Evolutionary conservation across 1,140 invertebrate genomes (phyloP), one percentile per base, ranked within the genome.

Genomic region (Papilio dardanus): DNA sequence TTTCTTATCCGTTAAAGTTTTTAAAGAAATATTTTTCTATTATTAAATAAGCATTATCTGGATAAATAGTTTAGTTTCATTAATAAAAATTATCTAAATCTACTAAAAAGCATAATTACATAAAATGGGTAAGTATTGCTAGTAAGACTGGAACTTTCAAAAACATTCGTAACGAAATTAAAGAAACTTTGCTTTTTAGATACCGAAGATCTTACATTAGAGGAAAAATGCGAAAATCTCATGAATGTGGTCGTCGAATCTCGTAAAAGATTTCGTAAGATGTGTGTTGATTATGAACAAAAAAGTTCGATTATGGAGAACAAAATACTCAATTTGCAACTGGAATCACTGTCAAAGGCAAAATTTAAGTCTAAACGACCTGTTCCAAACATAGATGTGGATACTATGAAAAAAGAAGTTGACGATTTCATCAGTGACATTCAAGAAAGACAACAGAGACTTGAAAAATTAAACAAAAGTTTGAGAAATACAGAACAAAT

Each of bases 221-320:
- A 86, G 76, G 84, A 87, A 6, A 87, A 91, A 84, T 91, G 88
- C 46, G 91, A 92, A 71, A 83, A 89, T 71, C 73, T 91, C 4
- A 90, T 92, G 89, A 89, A 86, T 21, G 74, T 88, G 14, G 89
- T 92, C 0, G 89, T 91, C 0, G 91, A 91, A 77, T 88, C 87
- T 14, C 76, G 91, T 16, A 91, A 91, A 80, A 74, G 78, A n/a
- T 91, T 87, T 66, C 87, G 91, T 0, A 89, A 88, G 77, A 87
- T 88, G 78, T 91, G 88, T 19, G 69, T 86, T 0, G 89, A 91
- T 1, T 92, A 92, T 37, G 79, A 90, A 58, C 81, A 85, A n/a
- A 92, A 91, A 79, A 83, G 77, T 5, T 81, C 84, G 6, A n/a
- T 86, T 0, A 79, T 91, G 58, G 86, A 89, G 67, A 88, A 90